These are phyloP conservation scores for Clinocottus analis DNA, from an alignment of 2,113 vertebrate genomes.

Conservation along the genomic window DNA sequence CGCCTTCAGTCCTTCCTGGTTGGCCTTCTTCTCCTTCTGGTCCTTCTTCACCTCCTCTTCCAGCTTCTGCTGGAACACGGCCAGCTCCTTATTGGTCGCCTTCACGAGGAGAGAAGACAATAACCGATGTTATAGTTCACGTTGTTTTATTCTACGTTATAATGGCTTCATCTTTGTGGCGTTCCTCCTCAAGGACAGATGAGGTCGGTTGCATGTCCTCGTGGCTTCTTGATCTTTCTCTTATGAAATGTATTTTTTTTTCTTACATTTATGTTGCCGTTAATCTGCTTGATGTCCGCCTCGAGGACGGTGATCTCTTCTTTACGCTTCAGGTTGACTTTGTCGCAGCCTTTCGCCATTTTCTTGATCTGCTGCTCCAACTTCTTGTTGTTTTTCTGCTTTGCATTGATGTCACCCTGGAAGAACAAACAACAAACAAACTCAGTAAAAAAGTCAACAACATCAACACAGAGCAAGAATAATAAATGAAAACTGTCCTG, in stretches of 20 bases:
- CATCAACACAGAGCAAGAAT: background rate
- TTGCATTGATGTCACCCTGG: slow-evolving; percentile 87
- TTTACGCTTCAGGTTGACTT: slow-evolving; percentile 58
- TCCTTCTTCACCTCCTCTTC: slow-evolving; percentile 88
- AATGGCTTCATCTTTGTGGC: no score
- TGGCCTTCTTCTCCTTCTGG: slow-evolving; percentile 91
- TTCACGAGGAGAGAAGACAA: slow-evolving; percentile 52
- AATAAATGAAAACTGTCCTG: background rate
- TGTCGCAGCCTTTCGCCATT: slow-evolving; percentile 63
- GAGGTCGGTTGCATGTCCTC: background rate
- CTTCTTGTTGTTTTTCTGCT: slow-evolving; percentile 80
- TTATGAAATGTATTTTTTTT: no score
- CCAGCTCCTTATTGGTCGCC: slow-evolving; percentile 89
- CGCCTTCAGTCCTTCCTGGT: slow-evolving; percentile 85
- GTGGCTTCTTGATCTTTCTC: no score
- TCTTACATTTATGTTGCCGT: slow-evolving; percentile 84
- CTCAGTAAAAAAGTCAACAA: background rate
- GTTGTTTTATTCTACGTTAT: no score
- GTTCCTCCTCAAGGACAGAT: no score
- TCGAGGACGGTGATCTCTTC: slow-evolving; percentile 72
- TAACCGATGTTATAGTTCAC: background rate
- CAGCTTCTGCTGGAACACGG: slow-evolving; percentile 87
- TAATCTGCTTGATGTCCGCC: slow-evolving; percentile 74
- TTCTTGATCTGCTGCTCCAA: slow-evolving; percentile 80
- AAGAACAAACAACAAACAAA: background rate